Conservation (phyloP, 1,140 invertebrate species). For the roundworm (Caenorhabditis elegans) region WBcel235 BX284602.5:13863501-13864000, state of each 20-base stretch:
- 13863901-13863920: background rate
- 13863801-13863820: background rate
- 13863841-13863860: too few species aligned
- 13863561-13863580: too few species aligned
- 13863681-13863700: too few species aligned
- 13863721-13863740: background rate
- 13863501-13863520: too few species aligned
- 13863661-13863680: too few species aligned
- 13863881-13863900: background rate
- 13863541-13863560: too few species aligned
- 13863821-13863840: background rate
- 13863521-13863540: too few species aligned
- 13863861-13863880: background rate
- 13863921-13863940: background rate
- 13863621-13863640: too few species aligned
- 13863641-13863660: too few species aligned
- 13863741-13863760: background rate
- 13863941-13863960: background rate
- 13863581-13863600: too few species aligned
- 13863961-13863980: background rate
- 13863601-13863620: too few species aligned
- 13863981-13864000: slow-evolving; percentile 5
- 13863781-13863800: background rate
- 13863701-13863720: too few species aligned
- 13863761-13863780: background rate